Evolutionary conservation across 1,140 invertebrate species (phyloP).

Genomic region (Leptinotarsa lineolata): DNA sequence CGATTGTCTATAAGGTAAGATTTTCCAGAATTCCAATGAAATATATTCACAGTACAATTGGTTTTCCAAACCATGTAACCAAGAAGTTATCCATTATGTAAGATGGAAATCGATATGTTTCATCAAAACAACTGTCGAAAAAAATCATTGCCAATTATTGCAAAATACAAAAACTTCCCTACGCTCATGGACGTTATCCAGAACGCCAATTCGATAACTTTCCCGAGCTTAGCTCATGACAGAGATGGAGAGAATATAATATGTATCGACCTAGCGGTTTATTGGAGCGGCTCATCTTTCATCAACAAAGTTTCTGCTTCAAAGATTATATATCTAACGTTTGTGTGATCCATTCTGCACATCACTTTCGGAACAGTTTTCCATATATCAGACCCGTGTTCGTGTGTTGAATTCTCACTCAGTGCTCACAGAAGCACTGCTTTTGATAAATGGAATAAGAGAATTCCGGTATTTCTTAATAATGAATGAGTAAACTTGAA

Average conservation of each 20-base stretch:
- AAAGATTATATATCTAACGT: constrained; percentile 3
- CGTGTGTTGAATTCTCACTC: constrained; percentile 5
- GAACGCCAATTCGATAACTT: not conserved
- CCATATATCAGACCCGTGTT: constrained; percentile 4
- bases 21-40: no score
- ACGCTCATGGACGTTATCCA: constrained; percentile 2
- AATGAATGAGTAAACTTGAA: not conserved
- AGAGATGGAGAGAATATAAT: not conserved
- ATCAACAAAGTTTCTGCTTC: constrained; percentile 14
- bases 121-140: no score
- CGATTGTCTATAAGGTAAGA: no score
- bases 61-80: no score
- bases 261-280: constrained; percentile 2
- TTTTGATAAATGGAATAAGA: not conserved
- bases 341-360: constrained; percentile 9
- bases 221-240: not conserved
- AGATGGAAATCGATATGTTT: no score
- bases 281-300: constrained; percentile 16
- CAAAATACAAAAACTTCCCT: not conserved
- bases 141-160: no score
- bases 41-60: no score
- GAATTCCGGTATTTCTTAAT: not conserved
- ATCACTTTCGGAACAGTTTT: constrained; percentile 3
- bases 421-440: not conserved
- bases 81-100: no score